Conservation (phyloP, 2,888 invertebrate species). For the Gymnoscelis rufifasciata region DNA sequence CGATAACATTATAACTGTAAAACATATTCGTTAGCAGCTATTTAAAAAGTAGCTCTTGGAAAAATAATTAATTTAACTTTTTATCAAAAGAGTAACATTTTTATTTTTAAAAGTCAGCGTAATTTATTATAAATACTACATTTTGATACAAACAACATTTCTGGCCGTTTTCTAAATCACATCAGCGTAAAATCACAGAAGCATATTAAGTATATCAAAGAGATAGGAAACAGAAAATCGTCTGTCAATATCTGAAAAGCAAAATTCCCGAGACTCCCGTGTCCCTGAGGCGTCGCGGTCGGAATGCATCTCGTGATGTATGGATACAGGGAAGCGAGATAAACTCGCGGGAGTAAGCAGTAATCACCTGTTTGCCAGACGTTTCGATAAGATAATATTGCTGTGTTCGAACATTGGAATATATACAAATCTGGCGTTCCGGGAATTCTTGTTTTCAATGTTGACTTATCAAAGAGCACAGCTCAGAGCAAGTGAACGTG, state of each 20-base stretch:
- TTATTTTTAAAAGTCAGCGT: no score
- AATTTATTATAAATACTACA: no score
- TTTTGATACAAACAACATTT: not conserved
- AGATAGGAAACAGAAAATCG: slow-evolving; percentile 30
- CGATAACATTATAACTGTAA: no score
- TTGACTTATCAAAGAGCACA: not conserved
- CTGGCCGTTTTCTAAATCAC: not conserved
- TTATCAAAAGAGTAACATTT: no score
- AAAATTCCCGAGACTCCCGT: slow-evolving; percentile 8
- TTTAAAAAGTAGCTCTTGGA: no score
- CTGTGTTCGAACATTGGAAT: not conserved
- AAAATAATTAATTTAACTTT: no score
- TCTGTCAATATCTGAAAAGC: slow-evolving; percentile 34
- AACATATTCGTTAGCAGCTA: no score
- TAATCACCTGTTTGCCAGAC: slow-evolving; percentile 58
- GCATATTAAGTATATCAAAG: slow-evolving; percentile 3
- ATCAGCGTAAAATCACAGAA: not conserved
- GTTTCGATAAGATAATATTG: slow-evolving; percentile 18
- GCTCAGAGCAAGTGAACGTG: no score
- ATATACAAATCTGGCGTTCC: not conserved
- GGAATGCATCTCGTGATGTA: slow-evolving; percentile 65
- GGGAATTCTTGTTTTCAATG: not conserved
- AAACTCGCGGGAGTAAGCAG: slow-evolving; percentile 47
- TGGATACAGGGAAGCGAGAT: slow-evolving; percentile 60
- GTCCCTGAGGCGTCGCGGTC: slow-evolving; percentile 46